Evolutionary conservation across 2,797 vertebrate genomes (phyloP).

Genomic region (Sebastes taczanowskii): DNA sequence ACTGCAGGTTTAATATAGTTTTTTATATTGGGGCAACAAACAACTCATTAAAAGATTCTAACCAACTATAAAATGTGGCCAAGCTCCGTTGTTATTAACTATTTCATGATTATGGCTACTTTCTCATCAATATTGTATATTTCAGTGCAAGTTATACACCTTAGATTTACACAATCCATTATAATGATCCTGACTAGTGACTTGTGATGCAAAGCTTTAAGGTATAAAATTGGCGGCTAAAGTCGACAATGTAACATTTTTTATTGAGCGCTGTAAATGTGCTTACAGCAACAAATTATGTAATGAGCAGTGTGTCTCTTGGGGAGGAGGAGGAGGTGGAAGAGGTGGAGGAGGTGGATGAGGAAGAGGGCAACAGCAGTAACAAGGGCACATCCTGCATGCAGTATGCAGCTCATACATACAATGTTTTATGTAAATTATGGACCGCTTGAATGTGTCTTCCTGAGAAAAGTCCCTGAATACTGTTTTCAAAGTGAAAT

Average conservation of each 20-base stretch:
- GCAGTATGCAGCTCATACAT: conserved; percentile 1
- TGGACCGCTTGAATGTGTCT: neutral
- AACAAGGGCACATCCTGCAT: conserved; percentile 36
- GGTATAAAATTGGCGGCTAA: neutral
- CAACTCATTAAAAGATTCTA: neutral
- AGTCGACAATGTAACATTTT: neutral
- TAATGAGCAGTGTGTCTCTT: conserved; percentile 34
- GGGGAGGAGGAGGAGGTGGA: conserved; percentile 8
- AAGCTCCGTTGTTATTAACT: neutral
- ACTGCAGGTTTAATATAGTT: neutral
- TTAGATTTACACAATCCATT: neutral
- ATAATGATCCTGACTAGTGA: neutral
- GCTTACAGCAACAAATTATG: conserved; percentile 37
- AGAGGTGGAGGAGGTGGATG: no score
- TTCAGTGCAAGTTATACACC: neutral
- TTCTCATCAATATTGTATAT: neutral
- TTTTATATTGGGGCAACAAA: neutral
- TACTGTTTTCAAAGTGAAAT: neutral
- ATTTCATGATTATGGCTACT: neutral
- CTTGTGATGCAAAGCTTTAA: neutral
- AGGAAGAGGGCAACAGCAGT: conserved; percentile 15
- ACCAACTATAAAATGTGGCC: neutral
- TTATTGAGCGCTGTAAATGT: neutral
- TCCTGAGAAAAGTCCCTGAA: neutral
- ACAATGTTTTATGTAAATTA: conserved; percentile 31